Evolutionary conservation across 2,113 vertebrate genomes (phyloP).

Genomic region (Ochotona princeps): DNA sequence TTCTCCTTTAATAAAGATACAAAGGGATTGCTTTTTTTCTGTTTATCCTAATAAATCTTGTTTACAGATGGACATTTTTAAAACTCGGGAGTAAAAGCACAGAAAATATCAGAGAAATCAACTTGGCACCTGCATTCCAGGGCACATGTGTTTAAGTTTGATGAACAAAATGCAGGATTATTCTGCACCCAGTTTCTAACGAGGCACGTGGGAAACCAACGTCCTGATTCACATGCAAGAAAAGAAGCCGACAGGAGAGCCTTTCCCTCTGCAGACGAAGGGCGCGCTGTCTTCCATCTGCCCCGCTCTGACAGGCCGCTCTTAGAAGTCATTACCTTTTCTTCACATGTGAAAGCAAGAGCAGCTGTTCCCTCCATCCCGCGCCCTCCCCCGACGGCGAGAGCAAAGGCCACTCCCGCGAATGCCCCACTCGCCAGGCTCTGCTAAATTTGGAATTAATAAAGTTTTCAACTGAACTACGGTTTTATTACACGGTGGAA

Average conservation of each 20-base stretch:
- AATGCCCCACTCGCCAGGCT: not conserved
- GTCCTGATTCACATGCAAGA: not conserved
- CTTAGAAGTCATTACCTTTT: not conserved
- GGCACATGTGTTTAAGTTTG: not conserved
- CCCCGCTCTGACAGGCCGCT: not conserved
- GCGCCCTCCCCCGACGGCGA: not conserved
- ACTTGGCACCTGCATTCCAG: not conserved
- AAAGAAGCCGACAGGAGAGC: not conserved
- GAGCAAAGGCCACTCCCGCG: not conserved
- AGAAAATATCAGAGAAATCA: not conserved
- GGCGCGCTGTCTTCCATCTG: not conserved
- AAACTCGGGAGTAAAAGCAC: not conserved
- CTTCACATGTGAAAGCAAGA: not conserved
- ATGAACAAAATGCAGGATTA: accelerated
- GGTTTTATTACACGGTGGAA: constrained; percentile 39
- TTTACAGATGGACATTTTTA: not conserved
- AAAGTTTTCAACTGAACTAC: constrained; percentile 25
- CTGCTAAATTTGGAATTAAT: constrained; percentile 23
- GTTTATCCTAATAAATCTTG: not conserved
- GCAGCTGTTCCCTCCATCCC: not conserved
- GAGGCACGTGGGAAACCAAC: accelerated
- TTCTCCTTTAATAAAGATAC: too few relatives aligned
- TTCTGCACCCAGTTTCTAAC: too few relatives aligned
- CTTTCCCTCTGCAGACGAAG: not conserved
- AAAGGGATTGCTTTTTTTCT: not conserved